Evolutionary conservation across 2,797 vertebrate species (phyloP), one percentile per base, ranked within the genome.

Genomic region (Rallus crepitans): DNA sequence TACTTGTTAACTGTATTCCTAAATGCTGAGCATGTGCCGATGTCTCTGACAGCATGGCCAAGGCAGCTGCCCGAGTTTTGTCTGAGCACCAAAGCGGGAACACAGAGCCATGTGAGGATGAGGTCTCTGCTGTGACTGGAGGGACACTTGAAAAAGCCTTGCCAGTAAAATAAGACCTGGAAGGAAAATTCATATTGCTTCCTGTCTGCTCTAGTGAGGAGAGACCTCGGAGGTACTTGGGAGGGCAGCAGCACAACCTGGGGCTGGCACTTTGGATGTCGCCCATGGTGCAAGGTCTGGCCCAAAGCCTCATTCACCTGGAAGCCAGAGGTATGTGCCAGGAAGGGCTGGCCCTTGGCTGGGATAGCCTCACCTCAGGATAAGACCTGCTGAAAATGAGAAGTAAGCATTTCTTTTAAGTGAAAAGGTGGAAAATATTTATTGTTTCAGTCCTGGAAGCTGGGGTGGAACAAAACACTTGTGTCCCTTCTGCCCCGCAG

Each of bases 211-310:
- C 9, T 2, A 3, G 20, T 19, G 53, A 70, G 71, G 42, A 82
- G n/a, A 70, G 56, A 30, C 35, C 27, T 64, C 4, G 1, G 30
- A 52, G 21, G 17, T 6, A 15, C 6, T 5, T 7, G n/a, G 31
- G 76, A 57, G 30, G 63, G 20, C 2, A 71, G 35, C 15, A 23
- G 50, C 2, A 4, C 25, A 19, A 0, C 31, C 23, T 3, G 4
- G 65, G 19, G 10, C 30, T 30, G 55, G 20, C 3, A 77, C 24
- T 15, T 24, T 4, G 52, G 27, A 4, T 2, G 7, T 5, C 3
- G 3, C 20, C 28, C 11, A 0, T 6, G 19, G 55, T 0, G 0
- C 0, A 1, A 72, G 50, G 20, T 45, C 30, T 25, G 42, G 37
- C 25, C 24, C n/a, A 15, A 30, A 50, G 39, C 11, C 6, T 12